Evolutionary conservation across 1,140 invertebrate genomes (phyloP), one percentile per base, ranked within the genome.

Genomic region (Anoplophora glabripennis): DNA sequence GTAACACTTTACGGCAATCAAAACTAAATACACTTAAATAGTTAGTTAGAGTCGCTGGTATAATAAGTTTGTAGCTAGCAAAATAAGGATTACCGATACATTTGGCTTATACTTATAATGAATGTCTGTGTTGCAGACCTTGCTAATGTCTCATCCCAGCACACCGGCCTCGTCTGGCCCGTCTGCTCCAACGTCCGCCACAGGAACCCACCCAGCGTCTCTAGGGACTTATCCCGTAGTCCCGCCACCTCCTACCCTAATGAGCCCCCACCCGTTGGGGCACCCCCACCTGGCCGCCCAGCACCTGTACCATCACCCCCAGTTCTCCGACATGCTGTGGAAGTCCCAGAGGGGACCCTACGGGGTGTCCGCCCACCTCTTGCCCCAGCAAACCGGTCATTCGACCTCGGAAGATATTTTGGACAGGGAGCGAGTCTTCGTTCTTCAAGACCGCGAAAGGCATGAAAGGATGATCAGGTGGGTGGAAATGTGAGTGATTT

Each of bases 111-210:
- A 5, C 21, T 5, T 28, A 28, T 28, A 3, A 28, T 28, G 21
- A 1, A 8, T 15, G 15, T 28, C 7, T 52, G 11, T 79, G 66
- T 78, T 80, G 63, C 70, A 75, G 69, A 59, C 75, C 53, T 76
- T 80, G 70, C 77, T 81, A 64, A 80, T 81, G 77, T 79, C 80
- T 66, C 80, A 81, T 70, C 76, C 74, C 48, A 72, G 73, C 42
- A 47, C 61, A 18, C 63, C 60, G 40, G 54, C 73, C 68, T 64
- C 63, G 8, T 68, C 69, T 40, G 62, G 63, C 63, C 59, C 63
- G 33, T 61, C 63, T 45, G 61, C 61, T 52, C 61, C 75, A 66
- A 66, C 67, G 7, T 69, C 70, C 12, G 63, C 57, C n/a, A 33
- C 66, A 59, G 60, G 61, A 65, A 46, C 64, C 72, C n/a, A 66